Evolutionary conservation across 2,888 invertebrate genomes (phyloP).

Genomic region (Drosophila diplacantha): DNA sequence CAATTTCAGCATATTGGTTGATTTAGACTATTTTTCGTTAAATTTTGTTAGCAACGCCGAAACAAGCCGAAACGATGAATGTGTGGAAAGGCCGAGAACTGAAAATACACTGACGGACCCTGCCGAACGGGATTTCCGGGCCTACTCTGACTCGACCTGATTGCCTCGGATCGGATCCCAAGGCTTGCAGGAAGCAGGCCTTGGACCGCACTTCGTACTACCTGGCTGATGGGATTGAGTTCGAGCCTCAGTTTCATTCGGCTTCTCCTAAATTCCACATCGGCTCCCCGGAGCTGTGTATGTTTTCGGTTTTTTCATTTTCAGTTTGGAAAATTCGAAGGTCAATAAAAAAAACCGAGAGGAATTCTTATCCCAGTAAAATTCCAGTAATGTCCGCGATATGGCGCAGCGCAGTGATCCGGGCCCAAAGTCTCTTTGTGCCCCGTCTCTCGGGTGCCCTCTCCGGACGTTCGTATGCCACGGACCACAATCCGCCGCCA

Average conservation of each 20-base stretch:
- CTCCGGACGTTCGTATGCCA: background rate
- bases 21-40: background rate
- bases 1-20: conserved; percentile 13
- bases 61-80: background rate
- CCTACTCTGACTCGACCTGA: background rate
- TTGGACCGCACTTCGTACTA: background rate
- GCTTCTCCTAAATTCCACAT: conserved; percentile 14
- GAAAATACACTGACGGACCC: conserved; percentile 10
- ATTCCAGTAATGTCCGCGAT: background rate
- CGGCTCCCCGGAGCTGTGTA: conserved; percentile 12
- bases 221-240: background rate
- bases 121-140: background rate
- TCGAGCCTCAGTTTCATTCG: conserved; percentile 3
- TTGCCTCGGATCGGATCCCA: too few relatives aligned
- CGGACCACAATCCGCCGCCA: conserved; percentile 17
- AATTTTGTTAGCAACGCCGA: conserved; percentile 17
- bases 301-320: conserved; percentile 9
- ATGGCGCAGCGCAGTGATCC: conserved; percentile 8
- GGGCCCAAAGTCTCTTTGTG: background rate
- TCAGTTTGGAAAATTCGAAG: conserved; percentile 4
- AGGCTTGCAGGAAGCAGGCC: conserved; percentile 1
- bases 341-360: background rate
- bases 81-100: conserved; percentile 17
- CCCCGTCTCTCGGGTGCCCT: background rate
- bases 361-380: background rate